Conservation (phyloP, 2,888 invertebrate species). For the Lithophane socia region DNA sequence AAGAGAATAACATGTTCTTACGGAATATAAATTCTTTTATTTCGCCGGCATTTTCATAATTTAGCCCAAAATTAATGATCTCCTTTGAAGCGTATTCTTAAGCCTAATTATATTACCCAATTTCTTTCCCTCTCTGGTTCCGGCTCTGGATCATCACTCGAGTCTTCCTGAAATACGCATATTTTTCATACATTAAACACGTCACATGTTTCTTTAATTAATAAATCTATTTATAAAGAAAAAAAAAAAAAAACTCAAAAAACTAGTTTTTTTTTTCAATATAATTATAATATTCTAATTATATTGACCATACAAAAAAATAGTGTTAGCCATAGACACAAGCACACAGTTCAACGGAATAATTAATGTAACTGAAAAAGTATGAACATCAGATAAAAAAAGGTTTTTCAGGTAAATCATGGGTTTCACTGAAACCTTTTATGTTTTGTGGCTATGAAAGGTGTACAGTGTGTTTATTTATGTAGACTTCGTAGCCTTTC, state of each 20-base stretch:
- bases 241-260: too few species aligned
- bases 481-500: background rate
- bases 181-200: slow-evolving; percentile 18
- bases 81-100: background rate
- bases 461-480: background rate
- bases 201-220: background rate
- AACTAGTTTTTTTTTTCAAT: too few species aligned
- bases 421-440: background rate
- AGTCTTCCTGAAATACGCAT: slow-evolving; percentile 79
- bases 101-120: slow-evolving; percentile 77
- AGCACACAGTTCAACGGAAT: background rate
- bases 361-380: background rate
- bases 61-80: too few species aligned
- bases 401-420: background rate
- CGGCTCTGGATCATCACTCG: slow-evolving; percentile 82
- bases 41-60: too few species aligned
- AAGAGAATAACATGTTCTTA: too few species aligned
- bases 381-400: background rate
- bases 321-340: background rate
- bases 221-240: slow-evolving; percentile 1
- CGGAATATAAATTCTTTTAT: too few species aligned
- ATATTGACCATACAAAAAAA: slow-evolving; percentile 6
- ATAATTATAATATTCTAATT: background rate
- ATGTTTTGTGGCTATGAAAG: background rate
- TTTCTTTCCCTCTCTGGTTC: slow-evolving; percentile 83